These are phyloP conservation scores for Hydropsyche betteni DNA, from an alignment of 2,888 invertebrate species.

Conservation along the genomic window DNA sequence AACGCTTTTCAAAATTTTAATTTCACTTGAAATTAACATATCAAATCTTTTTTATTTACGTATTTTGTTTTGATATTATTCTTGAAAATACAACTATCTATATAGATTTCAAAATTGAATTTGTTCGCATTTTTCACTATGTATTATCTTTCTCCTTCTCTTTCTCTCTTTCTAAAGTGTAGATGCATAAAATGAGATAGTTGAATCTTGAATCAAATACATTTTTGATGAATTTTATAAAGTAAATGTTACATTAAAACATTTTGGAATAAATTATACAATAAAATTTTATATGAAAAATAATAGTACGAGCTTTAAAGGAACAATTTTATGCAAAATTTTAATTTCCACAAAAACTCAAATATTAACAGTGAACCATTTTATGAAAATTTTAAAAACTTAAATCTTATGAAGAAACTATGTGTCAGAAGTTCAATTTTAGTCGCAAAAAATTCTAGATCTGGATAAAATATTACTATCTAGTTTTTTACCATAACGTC, in stretches of 20 bases:
- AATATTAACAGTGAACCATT: too few relatives aligned
- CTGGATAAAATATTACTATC: not conserved
- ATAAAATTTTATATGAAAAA: not conserved
- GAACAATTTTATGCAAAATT: slow-evolving; percentile 4
- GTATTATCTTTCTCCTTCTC: too few relatives aligned
- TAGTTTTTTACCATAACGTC: slow-evolving; percentile 15
- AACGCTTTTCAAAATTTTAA: slow-evolving; percentile 2
- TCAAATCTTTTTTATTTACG: too few relatives aligned
- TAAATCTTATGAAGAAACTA: too few relatives aligned
- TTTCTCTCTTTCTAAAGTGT: not conserved
- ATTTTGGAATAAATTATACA: slow-evolving; percentile 11
- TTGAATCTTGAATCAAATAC: not conserved
- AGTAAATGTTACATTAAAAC: slow-evolving; percentile 1
- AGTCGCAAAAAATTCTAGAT: slow-evolving; percentile 12
- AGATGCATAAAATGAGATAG: not conserved
- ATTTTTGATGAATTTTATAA: slow-evolving; percentile 22
- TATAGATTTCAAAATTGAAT: too few relatives aligned
- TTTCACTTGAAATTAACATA: not conserved
- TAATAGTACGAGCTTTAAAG: slow-evolving; percentile 4
- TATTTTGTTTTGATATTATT: too few relatives aligned
- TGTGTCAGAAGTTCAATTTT: not conserved
- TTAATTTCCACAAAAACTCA: not conserved
- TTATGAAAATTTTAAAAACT: too few relatives aligned
- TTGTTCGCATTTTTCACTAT: too few relatives aligned
- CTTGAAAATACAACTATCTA: too few relatives aligned